Base-by-base conservation (phyloP, 1,140 invertebrate species). In the Hirudo medicinalis region DNA sequence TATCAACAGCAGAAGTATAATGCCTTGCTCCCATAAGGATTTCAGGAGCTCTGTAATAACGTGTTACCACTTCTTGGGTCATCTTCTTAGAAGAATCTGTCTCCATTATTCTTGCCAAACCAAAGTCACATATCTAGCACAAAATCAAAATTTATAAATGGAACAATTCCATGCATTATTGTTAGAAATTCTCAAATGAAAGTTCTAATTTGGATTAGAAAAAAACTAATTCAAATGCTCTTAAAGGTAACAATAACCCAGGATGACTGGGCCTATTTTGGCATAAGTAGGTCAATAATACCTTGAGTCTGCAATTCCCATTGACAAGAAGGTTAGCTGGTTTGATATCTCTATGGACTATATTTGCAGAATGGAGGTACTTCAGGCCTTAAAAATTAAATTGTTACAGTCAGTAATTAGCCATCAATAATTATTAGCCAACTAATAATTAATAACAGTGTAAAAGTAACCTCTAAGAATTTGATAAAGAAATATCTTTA, bases 401-500 rank as follows among this genome's bases (percentile, higher is more conserved):
- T 63, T 4, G 57, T 32, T 25, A 63, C 22, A 63, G 11, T 32
- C 9, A 63, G 15, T 22, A 63, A 63, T 13, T 36, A 6, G 32
- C 32, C 9, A 63, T 25, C 29, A 60, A 60, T 60, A 6, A 27
- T 15, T 60, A 72, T 60, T 71, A 6, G 57, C 8, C 2, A 73
- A 72, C 43, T 19, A 27, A 71, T 20, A 72, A 19, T 36, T 8
- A 70, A 20, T 49, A 71, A 27, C n/a, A 27, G 32, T n/a, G n/a
- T 6, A 60, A 20, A 49, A 49, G 87, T 88, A 80, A 91, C 92
- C 96, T 87, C 96, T 88, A 77, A 99, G 88, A 83, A 99, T 98
- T 86, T 99, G 96, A 85, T 99, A 99, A 75, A 99, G 90, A 88
- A 99, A 99, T 83, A 99, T 93, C 88, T 99, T 99, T 83, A 99